Evolutionary conservation across 2,888 invertebrate species (phyloP).

Genomic region (Parnassius apollo): DNA sequence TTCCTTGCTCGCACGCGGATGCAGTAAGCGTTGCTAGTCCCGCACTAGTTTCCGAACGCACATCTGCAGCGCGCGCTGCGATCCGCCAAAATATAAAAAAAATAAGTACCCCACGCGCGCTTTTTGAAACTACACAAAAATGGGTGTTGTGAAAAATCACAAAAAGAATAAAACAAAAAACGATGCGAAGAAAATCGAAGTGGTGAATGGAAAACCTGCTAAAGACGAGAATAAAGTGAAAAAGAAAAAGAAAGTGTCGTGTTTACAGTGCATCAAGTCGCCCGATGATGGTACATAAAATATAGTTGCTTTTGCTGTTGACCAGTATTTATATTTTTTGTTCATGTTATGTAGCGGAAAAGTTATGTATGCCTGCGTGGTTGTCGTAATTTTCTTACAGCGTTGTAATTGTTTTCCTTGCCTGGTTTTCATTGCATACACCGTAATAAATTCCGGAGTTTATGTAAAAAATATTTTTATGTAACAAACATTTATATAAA

Average conservation of each 20-base stretch:
- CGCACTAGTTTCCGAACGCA: constrained; percentile 75
- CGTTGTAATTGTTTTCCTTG: constrained; percentile 34
- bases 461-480: constrained; percentile 20
- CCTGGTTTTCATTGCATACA: constrained; percentile 31
- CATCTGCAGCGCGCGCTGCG: constrained; percentile 57
- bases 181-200: constrained; percentile 39
- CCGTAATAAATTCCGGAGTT: constrained; percentile 27
- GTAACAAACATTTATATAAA: constrained; percentile 8
- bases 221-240: constrained; percentile 69
- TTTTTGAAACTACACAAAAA: constrained; percentile 43
- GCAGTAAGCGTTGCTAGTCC: constrained; percentile 76
- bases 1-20: constrained; percentile 66
- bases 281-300: constrained; percentile 74
- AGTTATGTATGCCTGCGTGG: not conserved
- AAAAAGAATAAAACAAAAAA: constrained; percentile 58
- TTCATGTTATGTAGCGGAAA: constrained; percentile 13
- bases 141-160: constrained; percentile 73
- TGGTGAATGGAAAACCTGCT: constrained; percentile 61
- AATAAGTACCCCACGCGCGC: constrained; percentile 36
- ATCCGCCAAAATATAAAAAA: constrained; percentile 42
- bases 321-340: constrained; percentile 27
- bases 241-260: constrained; percentile 76
- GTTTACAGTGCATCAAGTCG: constrained; percentile 77
- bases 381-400: constrained; percentile 16
- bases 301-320: constrained; percentile 27